Percentiles rank a stretch among this genome's conserved stretches.
Evolutionary conservation across 2,888 invertebrate species (phyloP).

Genomic region (Napeogenes sylphis): DNA sequence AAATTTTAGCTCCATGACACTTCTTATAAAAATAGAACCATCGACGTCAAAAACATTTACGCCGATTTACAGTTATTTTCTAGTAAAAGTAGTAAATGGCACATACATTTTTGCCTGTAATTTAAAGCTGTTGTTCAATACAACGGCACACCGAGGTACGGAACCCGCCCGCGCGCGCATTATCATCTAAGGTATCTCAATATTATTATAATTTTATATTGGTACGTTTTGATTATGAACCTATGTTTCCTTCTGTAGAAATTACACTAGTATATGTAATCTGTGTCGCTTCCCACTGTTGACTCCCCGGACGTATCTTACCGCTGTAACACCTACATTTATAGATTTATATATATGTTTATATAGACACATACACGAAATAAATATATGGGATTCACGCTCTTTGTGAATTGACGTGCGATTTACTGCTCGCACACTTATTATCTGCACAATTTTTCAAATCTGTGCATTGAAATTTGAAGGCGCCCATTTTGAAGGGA

Average conservation of each 20-base stretch:
- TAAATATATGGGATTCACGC: constrained; percentile 59
- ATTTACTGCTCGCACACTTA: constrained; percentile 45
- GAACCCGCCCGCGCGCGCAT: constrained; percentile 55
- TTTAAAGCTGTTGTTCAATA: constrained; percentile 34
- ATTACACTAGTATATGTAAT: constrained; percentile 74
- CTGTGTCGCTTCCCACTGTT: constrained; percentile 62
- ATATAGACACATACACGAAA: constrained; percentile 63
- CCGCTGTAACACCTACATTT: constrained; percentile 65
- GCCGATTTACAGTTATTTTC: constrained; percentile 24
- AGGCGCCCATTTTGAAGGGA: constrained; percentile 17
- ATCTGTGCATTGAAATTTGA: constrained; percentile 14
- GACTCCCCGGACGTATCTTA: constrained; percentile 62
- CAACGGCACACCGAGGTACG: constrained; percentile 35
- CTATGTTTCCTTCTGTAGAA: constrained; percentile 77
- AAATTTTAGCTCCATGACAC: constrained; percentile 24
- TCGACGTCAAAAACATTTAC: constrained; percentile 19
- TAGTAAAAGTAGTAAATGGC: constrained; percentile 27
- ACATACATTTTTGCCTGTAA: constrained; percentile 31
- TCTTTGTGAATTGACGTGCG: constrained; percentile 67
- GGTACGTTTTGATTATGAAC: constrained; percentile 85
- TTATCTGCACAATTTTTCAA: constrained; percentile 27
- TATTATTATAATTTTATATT: constrained; percentile 76
- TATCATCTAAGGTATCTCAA: constrained; percentile 70
- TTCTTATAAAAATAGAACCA: constrained; percentile 28
- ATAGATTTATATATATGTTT: constrained; percentile 63